Evolutionary conservation across 2,797 vertebrate genomes (phyloP).

Genomic region (Manis crassicaudata): DNA sequence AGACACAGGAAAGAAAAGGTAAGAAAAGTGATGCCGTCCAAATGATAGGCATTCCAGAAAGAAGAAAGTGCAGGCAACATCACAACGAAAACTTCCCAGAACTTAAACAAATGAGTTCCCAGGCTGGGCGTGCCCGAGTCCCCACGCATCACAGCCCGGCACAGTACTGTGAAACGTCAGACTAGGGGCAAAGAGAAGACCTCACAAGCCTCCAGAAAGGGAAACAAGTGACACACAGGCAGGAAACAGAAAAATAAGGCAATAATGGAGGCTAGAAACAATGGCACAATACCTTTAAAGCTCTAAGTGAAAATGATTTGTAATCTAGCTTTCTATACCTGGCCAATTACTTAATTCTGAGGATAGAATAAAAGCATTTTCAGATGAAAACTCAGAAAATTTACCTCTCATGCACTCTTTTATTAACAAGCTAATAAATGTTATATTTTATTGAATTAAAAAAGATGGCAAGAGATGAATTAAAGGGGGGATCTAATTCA

Average conservation of each 20-base stretch:
- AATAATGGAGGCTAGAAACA: neutral
- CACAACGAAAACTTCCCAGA: neutral
- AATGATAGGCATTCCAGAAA: neutral
- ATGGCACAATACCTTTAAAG: neutral
- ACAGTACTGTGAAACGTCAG: neutral
- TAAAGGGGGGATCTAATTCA: neutral
- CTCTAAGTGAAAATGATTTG: constrained; percentile 8
- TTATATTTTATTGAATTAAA: neutral
- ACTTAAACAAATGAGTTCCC: neutral
- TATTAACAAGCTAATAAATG: constrained; percentile 18
- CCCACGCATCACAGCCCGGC: neutral
- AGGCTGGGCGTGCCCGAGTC: neutral
- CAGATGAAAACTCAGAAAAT: neutral
- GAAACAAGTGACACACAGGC: neutral
- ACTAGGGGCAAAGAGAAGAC: neutral
- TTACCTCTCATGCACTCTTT: neutral
- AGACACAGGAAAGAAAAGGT: neutral
- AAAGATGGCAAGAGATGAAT: neutral
- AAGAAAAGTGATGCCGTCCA: neutral
- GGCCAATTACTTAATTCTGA: neutral
- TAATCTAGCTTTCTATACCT: neutral
- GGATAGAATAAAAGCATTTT: neutral
- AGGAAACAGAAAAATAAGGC: neutral
- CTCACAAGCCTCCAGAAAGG: neutral
- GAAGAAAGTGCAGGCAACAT: neutral